These are phyloP conservation scores for Platysternon megacephalum DNA, from an alignment of 2,113 vertebrate genomes.

Conservation along the genomic window DNA sequence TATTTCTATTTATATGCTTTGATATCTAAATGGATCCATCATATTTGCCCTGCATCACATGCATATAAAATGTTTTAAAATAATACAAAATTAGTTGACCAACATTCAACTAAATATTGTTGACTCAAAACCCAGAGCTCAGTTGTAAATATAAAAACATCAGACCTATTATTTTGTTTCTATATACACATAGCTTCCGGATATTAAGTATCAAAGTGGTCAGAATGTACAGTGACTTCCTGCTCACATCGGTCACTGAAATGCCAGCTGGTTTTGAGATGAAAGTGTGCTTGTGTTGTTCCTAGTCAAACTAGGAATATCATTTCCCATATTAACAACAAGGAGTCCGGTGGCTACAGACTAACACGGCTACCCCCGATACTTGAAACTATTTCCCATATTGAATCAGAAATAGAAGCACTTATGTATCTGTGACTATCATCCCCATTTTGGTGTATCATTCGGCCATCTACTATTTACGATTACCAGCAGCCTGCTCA, in stretches of 20 bases:
- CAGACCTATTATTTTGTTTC: background rate
- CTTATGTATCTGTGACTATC: background rate
- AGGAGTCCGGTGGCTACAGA: no score
- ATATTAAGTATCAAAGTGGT: background rate
- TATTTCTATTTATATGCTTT: background rate
- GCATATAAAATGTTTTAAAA: background rate
- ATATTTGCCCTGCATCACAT: background rate
- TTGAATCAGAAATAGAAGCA: background rate
- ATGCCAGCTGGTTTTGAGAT: background rate
- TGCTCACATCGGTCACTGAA: background rate
- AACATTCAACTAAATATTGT: fast-evolving
- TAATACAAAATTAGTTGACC: background rate
- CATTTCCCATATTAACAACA: background rate
- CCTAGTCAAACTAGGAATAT: background rate
- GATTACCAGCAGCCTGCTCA: background rate
- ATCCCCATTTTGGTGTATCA: background rate
- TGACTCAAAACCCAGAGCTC: background rate
- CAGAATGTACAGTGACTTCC: background rate
- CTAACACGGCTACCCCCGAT: no score
- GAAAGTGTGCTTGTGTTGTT: background rate
- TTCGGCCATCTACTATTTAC: background rate
- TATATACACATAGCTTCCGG: background rate
- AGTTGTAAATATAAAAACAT: background rate
- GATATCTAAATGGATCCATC: background rate
- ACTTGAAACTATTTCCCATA: background rate